These are phyloP conservation scores for Fulmarus glacialis DNA, from an alignment of 2,113 vertebrate genomes.

Conservation along the genomic window DNA sequence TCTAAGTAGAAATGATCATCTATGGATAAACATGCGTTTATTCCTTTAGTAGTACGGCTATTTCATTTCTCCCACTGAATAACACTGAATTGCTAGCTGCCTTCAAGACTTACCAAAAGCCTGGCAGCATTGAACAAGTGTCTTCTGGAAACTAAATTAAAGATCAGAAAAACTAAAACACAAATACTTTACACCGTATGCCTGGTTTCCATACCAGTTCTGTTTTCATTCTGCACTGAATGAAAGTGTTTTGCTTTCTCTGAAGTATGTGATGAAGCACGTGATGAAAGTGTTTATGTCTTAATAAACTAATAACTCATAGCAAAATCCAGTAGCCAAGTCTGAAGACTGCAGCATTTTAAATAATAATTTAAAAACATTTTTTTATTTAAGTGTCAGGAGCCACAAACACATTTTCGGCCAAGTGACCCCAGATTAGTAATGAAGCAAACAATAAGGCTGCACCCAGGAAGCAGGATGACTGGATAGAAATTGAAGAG, in stretches of 20 bases:
- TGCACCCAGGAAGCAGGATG: background rate
- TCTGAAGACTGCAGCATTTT: background rate
- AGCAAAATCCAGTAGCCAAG: background rate
- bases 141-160: background rate
- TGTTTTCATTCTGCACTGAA: background rate
- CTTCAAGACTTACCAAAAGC: background rate
- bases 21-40: background rate
- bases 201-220: background rate
- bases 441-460: background rate
- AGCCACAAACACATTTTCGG: background rate
- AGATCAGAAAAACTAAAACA: background rate
- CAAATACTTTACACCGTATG: background rate
- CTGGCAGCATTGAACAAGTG: background rate
- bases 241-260: background rate
- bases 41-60: background rate
- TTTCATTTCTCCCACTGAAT: background rate
- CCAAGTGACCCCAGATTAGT: background rate
- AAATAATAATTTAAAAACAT: background rate
- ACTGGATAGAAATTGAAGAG: background rate
- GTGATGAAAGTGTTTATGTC: background rate
- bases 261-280: background rate
- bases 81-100: background rate
- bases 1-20: background rate
- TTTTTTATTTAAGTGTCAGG: background rate
- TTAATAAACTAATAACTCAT: background rate